phyloP scores from a whole-genome alignment of 1,140 invertebrate species.

The Scylla paramamosain region DNA sequence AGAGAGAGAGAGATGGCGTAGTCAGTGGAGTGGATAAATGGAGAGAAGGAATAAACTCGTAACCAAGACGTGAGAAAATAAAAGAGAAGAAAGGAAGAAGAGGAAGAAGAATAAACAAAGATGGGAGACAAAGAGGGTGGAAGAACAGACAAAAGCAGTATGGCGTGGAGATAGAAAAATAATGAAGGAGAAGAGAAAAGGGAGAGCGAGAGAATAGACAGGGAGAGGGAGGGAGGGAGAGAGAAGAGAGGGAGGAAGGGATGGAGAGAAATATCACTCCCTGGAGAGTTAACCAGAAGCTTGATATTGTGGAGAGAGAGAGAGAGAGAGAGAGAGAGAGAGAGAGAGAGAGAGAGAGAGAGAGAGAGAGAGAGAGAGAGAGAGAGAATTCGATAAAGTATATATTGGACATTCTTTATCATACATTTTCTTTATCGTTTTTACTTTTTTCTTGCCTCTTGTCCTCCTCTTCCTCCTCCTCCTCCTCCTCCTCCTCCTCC shows the following conservation, averaged over 20 bases:
- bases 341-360: not conserved
- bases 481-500: not conserved
- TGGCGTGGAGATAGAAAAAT: not conserved
- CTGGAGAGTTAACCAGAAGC: no score
- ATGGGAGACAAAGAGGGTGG: not conserved
- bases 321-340: not conserved
- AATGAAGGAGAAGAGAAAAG: no score
- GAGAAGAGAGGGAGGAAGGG: not conserved
- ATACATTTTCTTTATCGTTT: not conserved
- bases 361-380: not conserved
- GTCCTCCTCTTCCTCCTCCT: not conserved
- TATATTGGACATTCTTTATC: not conserved
- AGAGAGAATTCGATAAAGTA: no score
- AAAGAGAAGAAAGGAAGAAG: not conserved
- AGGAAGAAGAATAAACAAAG: conserved; percentile 4
- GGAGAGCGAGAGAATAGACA: no score
- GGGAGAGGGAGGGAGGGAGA: not conserved
- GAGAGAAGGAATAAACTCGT: not conserved
- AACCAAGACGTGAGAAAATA: not conserved
- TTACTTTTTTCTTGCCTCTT: no score
- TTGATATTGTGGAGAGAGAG: not conserved
- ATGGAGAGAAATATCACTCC: not conserved
- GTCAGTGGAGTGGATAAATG: not conserved
- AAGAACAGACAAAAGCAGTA: not conserved
- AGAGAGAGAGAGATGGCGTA: not conserved